These are phyloP conservation scores for Cottoperca gobio DNA, from an alignment of 2,797 vertebrate genomes.

Conservation along the genomic window DNA sequence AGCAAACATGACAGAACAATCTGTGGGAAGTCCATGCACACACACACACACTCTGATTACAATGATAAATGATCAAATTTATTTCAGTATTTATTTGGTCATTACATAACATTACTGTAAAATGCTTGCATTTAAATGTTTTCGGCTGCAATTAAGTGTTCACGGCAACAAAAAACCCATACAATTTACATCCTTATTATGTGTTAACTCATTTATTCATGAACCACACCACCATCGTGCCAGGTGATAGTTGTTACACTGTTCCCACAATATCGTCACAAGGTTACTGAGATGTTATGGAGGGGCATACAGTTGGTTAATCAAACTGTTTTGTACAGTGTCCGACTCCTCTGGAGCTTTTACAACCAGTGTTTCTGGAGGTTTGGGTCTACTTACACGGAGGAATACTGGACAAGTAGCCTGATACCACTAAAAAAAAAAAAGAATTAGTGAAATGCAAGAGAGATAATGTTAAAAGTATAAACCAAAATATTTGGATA, in stretches of 20 bases:
- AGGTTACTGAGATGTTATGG: slow-evolving; percentile 48
- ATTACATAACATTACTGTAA: slow-evolving; percentile 80
- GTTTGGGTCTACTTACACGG: slow-evolving; percentile 38
- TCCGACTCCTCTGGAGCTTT: slow-evolving; percentile 41
- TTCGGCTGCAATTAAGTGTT: slow-evolving; percentile 66
- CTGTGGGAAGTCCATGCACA: neutral
- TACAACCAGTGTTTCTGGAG: slow-evolving; percentile 47
- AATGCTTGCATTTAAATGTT: slow-evolving; percentile 77
- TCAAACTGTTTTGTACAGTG: slow-evolving; percentile 34
- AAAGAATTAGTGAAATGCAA: slow-evolving; percentile 86
- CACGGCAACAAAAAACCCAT: slow-evolving; percentile 51
- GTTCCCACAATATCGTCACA: slow-evolving; percentile 65
- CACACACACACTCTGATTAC: slow-evolving; percentile 43
- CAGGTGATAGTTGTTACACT: slow-evolving; percentile 61
- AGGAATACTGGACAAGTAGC: slow-evolving; percentile 43
- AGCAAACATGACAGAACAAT: neutral
- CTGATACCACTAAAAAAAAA: slow-evolving; percentile 66
- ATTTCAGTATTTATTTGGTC: slow-evolving; percentile 81
- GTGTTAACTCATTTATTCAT: slow-evolving; percentile 72
- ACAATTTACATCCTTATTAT: slow-evolving; percentile 69
- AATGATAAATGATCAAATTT: slow-evolving; percentile 78
- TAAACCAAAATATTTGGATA: slow-evolving; percentile 72
- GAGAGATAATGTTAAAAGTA: slow-evolving; percentile 85
- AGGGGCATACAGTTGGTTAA: slow-evolving; percentile 29
- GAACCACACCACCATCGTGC: slow-evolving; percentile 58